Percentiles rank a stretch among this genome's conserved stretches.
phyloP scores from a whole-genome alignment of 2,888 invertebrate species.

The Drosophila basisetae region DNA sequence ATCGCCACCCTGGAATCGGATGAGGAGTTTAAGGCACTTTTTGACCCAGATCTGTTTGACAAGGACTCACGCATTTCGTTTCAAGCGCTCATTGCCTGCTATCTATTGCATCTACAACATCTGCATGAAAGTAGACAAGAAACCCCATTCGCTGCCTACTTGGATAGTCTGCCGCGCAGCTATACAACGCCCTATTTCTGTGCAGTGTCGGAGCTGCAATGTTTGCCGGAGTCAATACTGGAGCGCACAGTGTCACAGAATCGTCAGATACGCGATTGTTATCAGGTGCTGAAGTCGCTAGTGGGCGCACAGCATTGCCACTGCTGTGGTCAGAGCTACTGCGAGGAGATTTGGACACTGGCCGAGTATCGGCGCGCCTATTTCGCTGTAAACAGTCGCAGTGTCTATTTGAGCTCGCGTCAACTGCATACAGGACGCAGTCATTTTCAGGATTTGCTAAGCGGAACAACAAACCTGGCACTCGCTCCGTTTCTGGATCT shows the following conservation, averaged over 20 bases:
- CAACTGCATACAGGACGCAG: constrained; percentile 84
- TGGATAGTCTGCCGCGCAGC: constrained; percentile 89
- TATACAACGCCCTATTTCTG: constrained; percentile 91
- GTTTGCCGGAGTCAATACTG: constrained; percentile 87
- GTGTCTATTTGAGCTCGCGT: constrained; percentile 90
- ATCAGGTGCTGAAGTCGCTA: constrained; percentile 56
- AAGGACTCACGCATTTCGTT: constrained; percentile 86
- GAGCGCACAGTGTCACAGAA: constrained; percentile 86
- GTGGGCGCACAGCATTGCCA: constrained; percentile 60
- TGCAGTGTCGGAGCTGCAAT: constrained; percentile 86
- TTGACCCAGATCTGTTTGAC: constrained; percentile 73
- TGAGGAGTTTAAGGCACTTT: constrained; percentile 86
- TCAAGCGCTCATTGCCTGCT: constrained; percentile 91
- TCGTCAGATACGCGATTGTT: constrained; percentile 85
- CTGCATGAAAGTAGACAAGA: constrained; percentile 78
- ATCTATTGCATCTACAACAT: constrained; percentile 89
- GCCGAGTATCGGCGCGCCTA: constrained; percentile 91
- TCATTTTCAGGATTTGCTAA: constrained; percentile 84
- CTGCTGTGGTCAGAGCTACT: constrained; percentile 85
- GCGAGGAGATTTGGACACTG: constrained; percentile 86
- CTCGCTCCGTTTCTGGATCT: constrained; percentile 95
- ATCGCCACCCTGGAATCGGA: constrained; percentile 87
- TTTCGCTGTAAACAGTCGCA: constrained; percentile 93
- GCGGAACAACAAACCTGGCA: constrained; percentile 89
- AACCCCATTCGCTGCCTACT: constrained; percentile 88